phyloP scores from a whole-genome alignment of 2,113 vertebrate species.

The Ammodytes marinus region DNA sequence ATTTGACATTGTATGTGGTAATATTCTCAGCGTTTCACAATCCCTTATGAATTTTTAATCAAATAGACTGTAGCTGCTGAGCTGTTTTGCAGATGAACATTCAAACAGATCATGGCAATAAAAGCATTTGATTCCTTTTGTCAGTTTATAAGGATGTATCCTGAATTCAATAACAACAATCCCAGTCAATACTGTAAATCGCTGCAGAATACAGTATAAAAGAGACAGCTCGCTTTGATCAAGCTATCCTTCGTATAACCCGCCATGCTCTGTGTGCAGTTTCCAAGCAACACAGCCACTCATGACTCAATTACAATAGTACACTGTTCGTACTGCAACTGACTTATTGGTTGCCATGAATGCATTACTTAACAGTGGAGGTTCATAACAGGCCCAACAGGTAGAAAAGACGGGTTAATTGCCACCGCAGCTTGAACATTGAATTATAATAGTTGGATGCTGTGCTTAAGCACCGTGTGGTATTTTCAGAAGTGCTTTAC shows the following conservation, averaged over 20 bases:
- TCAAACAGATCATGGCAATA: neutral
- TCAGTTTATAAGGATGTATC: constrained; percentile 9
- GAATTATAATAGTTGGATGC: constrained; percentile 69
- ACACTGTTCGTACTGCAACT: constrained; percentile 78
- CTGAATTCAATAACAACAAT: neutral
- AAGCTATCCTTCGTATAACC: constrained; percentile 56
- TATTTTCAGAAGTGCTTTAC: constrained; percentile 61
- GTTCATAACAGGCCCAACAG: constrained; percentile 77
- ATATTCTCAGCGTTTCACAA: neutral
- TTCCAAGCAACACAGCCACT: constrained; percentile 84
- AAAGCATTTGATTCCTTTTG: neutral
- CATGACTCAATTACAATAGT: constrained; percentile 78
- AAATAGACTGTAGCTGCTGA: neutral
- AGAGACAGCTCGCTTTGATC: constrained; percentile 61
- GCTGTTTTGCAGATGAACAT: neutral
- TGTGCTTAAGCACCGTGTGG: constrained; percentile 54
- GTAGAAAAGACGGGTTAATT: constrained; percentile 75
- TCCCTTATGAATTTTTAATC: neutral
- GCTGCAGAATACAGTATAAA: constrained; percentile 30
- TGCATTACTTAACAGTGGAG: constrained; percentile 79
- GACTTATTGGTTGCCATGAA: constrained; percentile 80
- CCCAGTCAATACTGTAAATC: constrained; percentile 17
- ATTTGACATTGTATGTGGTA: neutral
- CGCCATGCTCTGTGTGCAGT: constrained; percentile 67
- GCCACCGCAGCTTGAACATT: constrained; percentile 51